These are phyloP conservation scores for Agriopis leucophaearia DNA, from an alignment of 2,888 invertebrate species.

Conservation along the genomic window DNA sequence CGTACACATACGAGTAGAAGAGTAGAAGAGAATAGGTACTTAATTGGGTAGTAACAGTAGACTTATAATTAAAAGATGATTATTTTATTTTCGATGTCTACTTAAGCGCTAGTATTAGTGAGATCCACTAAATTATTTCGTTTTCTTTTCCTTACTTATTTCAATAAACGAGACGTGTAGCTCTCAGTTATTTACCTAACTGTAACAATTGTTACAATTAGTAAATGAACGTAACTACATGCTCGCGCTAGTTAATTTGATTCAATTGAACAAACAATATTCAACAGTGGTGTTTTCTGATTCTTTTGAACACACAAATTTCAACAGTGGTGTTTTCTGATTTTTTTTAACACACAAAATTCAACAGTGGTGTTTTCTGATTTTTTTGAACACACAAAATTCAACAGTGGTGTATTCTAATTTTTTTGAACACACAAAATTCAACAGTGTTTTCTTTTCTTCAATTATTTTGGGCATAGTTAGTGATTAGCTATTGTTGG, in stretches of 20 bases:
- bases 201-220: background rate
- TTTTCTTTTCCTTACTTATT: conserved; percentile 43
- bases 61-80: conserved; percentile 46
- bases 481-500: background rate
- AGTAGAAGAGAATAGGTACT: conserved; percentile 54
- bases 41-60: conserved; percentile 56
- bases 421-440: conserved; percentile 77
- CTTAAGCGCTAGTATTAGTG: conserved; percentile 63
- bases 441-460: conserved; percentile 72
- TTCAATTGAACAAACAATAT: conserved; percentile 77
- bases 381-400: too few relatives aligned
- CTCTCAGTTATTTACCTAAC: conserved; percentile 14
- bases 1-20: conserved; percentile 54
- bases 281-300: conserved; percentile 74
- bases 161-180: conserved; percentile 58
- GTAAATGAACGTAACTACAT: conserved; percentile 1
- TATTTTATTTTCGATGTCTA: conserved; percentile 61
- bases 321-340: conserved; percentile 27
- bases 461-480: conserved; percentile 34
- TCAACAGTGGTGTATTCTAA: conserved; percentile 25
- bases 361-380: conserved; percentile 74
- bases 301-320: too few relatives aligned
- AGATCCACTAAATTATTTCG: conserved; percentile 43
- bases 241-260: conserved; percentile 44
- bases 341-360: conserved; percentile 77